phyloP scores from a whole-genome alignment of 2,888 invertebrate species.

The Eilema caniola region DNA sequence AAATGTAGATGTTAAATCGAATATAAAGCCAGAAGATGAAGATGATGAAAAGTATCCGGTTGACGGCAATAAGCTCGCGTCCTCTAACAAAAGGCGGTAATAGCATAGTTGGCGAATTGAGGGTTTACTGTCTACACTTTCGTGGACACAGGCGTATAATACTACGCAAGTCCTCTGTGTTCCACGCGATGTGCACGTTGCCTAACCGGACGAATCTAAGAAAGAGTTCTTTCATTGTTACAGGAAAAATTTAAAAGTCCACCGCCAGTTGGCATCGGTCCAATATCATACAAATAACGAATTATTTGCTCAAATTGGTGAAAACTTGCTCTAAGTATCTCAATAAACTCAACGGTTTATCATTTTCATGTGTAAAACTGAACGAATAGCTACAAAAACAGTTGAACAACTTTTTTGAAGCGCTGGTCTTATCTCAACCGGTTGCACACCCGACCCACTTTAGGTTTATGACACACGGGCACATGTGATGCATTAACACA shows the following conservation, averaged over 20 bases:
- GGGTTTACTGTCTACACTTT: not conserved
- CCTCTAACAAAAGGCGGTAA: too few relatives aligned
- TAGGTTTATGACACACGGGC: constrained; percentile 51
- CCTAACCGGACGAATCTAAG: not conserved
- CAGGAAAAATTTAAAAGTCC: too few relatives aligned
- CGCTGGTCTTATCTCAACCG: constrained; percentile 67
- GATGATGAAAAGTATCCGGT: too few relatives aligned
- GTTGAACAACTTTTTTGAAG: constrained; percentile 64
- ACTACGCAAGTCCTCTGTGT: too few relatives aligned
- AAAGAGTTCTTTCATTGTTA: not conserved
- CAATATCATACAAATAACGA: constrained; percentile 24
- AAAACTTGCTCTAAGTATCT: not conserved
- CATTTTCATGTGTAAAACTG: constrained; percentile 23
- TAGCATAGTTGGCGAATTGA: too few relatives aligned
- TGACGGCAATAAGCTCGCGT: too few relatives aligned
- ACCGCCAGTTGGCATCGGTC: constrained; percentile 3
- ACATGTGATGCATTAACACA: constrained; percentile 61
- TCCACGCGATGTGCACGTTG: too few relatives aligned
- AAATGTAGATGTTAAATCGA: too few relatives aligned
- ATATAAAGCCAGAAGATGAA: too few relatives aligned
- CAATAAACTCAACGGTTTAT: constrained; percentile 18
- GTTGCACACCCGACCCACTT: constrained; percentile 73
- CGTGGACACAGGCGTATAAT: not conserved
- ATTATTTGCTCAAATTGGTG: not conserved
- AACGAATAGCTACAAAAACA: constrained; percentile 47